phyloP scores from a whole-genome alignment of 2,797 vertebrate species.

The Xenentodon cancila region DNA sequence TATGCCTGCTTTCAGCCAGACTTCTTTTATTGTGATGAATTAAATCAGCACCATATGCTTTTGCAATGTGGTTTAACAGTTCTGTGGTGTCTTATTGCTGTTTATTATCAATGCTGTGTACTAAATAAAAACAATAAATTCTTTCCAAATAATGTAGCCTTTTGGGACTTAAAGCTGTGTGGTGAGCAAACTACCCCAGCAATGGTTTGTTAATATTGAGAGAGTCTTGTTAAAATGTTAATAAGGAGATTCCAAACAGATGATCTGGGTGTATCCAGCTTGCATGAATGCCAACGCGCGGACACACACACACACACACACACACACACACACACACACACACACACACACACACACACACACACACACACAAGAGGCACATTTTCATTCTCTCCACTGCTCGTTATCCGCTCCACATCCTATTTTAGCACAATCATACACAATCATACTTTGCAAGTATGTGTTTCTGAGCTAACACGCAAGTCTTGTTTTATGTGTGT shows the following conservation, averaged over 20 bases:
- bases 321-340: constrained; percentile 7
- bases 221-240: constrained; percentile 77
- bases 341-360: constrained; percentile 5
- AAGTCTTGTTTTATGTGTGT: background rate
- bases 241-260: constrained; percentile 75
- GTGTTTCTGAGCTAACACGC: constrained; percentile 13
- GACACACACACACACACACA: constrained; percentile 18
- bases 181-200: constrained; percentile 65
- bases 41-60: constrained; percentile 79
- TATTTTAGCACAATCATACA: constrained; percentile 14
- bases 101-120: constrained; percentile 74
- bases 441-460: constrained; percentile 25
- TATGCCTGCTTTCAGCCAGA: constrained; percentile 65
- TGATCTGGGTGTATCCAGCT: constrained; percentile 64
- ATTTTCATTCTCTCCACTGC: constrained; percentile 34
- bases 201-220: constrained; percentile 74
- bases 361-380: constrained; percentile 16
- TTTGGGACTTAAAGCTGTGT: constrained; percentile 59
- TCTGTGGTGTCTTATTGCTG: constrained; percentile 70
- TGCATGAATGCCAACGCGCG: constrained; percentile 25
- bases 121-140: constrained; percentile 79
- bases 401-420: constrained; percentile 30
- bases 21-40: constrained; percentile 71
- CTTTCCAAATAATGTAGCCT: constrained; percentile 77
- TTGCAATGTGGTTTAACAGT: constrained; percentile 68